Evolutionary conservation across 2,113 vertebrate genomes (phyloP), one percentile per base, ranked within the genome.

Genomic region (Porphyrio hochstetteri): DNA sequence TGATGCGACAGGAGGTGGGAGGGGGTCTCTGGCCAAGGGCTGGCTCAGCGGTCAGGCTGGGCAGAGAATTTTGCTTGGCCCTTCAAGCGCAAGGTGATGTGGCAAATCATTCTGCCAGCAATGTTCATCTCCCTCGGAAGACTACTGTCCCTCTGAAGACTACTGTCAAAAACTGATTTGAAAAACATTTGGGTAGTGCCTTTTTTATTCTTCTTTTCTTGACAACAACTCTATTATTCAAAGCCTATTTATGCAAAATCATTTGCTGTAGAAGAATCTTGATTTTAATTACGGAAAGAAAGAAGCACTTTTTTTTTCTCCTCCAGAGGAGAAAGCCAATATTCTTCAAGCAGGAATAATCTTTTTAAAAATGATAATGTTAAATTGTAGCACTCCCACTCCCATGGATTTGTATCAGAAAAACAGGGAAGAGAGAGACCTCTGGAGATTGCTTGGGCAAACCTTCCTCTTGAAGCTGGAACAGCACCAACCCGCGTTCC

Each of bases 241-340:
- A 92, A 88, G 75, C 31, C 44, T 59, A 50, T 70, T 86, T 89
- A 88, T 83, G 64, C 84, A 82, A 97, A 96, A 90, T 95, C 38
- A 82, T 96, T 94, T 95, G 23, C 69, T 92, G 83, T 44, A 76
- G 52, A 72, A 72, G 52, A 53, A 83, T 50, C 57, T 88, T 81
- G 33, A 63, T 96, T 96, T 83, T 97, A 95, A 96, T 94, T 96
- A 86, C 42, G 70, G 44, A 93, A 61, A 86, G 69, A 93, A 61
- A 86, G 69, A 75, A 70, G 16, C 10, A 16, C 21, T 86, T 82
- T 60, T 53, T 28, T 27, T 11, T 28, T 15, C 13, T 31, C 29
- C 29, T 52, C 25, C 25, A 16, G 16, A 52, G 10, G 9, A 40
- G 84, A 86, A 56, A 71, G 1, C 6, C 29, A 70, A 53, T 83